Base-by-base conservation (phyloP, 2,888 invertebrate species). In the Parapristionchus giblindavisi region DNA sequence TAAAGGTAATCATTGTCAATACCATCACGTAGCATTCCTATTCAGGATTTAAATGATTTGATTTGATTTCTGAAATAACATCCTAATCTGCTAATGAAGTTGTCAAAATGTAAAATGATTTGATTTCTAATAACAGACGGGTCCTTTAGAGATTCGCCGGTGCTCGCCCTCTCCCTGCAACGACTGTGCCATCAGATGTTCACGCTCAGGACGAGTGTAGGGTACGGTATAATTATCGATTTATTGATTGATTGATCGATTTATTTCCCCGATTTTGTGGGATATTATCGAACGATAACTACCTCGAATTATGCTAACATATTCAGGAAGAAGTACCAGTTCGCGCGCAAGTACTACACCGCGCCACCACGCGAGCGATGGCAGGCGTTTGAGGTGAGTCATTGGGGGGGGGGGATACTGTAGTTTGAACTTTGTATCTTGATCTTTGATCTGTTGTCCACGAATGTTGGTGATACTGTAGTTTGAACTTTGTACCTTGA, bases 121-220 rank as follows among this genome's bases (percentile, higher is more conserved):
- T 60, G 32, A 6, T 38, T 6, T 2, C 51, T 51, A 11, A 40
- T 27, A 11, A 43, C 52, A n/a, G n/a, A n/a, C n/a, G n/a, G n/a
- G n/a, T n/a, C 14, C 14, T 63, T 29, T 40, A 70, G 70, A 24
- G 77, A 80, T 24, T 66, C 54, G 54, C 76, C 70, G 1, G 79
- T 85, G 21, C 78, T 80, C 24, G 82, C 86, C 1, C 71, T 86
- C n/a, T 76, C 80, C 17, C 60, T 84, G 11, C 86, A 86, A 77
- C 83, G 83, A 76, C 77, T 86, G 4, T 72, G 80, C 17, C 54
- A 54, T 34, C 54, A 70, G 24, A 54, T 54, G 54, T 70, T 70
- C 43, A 43, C 36, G 2, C 70, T 38, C 24, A 70, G 43, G 38
- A 70, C 11, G 27, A 70, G 70, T 24, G 54, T 54, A 29, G 70